phyloP scores from a whole-genome alignment of 2,888 invertebrate species.

The Lochmaea crataegi region DNA sequence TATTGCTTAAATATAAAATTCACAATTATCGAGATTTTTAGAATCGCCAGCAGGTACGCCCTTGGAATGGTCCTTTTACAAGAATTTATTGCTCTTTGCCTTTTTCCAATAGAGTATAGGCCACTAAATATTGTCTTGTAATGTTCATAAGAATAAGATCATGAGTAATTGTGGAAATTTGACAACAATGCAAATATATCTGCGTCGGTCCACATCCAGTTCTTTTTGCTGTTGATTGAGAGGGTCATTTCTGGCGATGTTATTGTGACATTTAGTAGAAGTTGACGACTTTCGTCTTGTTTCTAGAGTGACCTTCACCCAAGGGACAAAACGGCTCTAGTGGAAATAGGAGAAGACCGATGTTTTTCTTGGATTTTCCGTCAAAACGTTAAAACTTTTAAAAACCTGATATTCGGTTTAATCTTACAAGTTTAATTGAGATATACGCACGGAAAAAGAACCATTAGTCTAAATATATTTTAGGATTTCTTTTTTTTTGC shows the following conservation, averaged over 20 bases:
- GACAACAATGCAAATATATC: not conserved
- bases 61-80: too few species aligned
- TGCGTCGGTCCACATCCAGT: slow-evolving; percentile 19
- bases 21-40: too few species aligned
- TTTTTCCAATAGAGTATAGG: too few species aligned
- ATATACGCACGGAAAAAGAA: too few species aligned
- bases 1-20: too few species aligned
- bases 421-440: not conserved
- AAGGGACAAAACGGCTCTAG: not conserved
- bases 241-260: slow-evolving; percentile 33
- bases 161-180: not conserved
- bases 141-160: not conserved
- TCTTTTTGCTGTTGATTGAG: slow-evolving; percentile 29
- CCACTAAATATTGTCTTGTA: too few species aligned
- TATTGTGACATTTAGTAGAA: slow-evolving; percentile 22
- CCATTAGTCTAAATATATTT: too few species aligned
- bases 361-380: not conserved
- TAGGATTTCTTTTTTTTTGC: too few species aligned
- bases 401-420: not conserved
- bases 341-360: not conserved
- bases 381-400: not conserved
- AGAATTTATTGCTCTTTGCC: too few species aligned
- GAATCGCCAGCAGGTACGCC: too few species aligned
- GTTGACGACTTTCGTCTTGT: slow-evolving; percentile 12
- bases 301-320: slow-evolving; percentile 5